A percentile compares a stretch with the other conserved stretches of the same genome.
Evolutionary conservation across 30 jellyfish, hydroid and myxozoan genomes (phyloP).

Genomic region (Chrysaora quinquecirrha): DNA sequence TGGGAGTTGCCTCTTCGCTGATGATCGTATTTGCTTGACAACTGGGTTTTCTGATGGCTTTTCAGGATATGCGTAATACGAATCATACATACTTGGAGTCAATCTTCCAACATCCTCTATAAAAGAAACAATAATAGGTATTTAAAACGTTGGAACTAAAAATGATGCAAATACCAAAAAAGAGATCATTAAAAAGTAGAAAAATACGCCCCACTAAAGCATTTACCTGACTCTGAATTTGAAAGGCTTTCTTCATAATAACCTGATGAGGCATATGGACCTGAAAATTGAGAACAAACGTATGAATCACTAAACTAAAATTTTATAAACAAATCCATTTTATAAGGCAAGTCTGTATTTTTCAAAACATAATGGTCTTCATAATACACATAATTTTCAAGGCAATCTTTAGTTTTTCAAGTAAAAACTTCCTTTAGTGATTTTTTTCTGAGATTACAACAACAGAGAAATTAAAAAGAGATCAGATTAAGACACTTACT

Average conservation of each 20-base stretch:
- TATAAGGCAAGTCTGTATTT: too few relatives aligned
- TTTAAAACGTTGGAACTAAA: neutral
- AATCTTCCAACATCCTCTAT: neutral
- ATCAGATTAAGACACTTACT: constrained; percentile 3
- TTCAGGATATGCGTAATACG: constrained; percentile 18
- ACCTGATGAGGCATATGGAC: neutral
- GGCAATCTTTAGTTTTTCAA: neutral
- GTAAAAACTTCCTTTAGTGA: neutral
- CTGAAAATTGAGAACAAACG: neutral
- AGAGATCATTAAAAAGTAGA: neutral
- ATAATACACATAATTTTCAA: neutral
- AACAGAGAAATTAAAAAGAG: neutral
- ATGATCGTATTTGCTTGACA: constrained; percentile 5
- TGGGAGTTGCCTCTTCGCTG: constrained; percentile 20
- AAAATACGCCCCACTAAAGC: neutral
- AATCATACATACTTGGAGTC: constrained; percentile 50
- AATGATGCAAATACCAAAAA: neutral
- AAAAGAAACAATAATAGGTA: neutral
- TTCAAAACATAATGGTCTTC: neutral
- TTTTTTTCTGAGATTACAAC: neutral
- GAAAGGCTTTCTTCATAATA: neutral
- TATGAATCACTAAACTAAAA: neutral
- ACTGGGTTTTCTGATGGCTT: neutral
- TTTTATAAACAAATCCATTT: too few relatives aligned
- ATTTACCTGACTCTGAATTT: neutral